These are phyloP conservation scores for Epinephelus malabaricus DNA, from an alignment of 2,797 vertebrate genomes.

Conservation along the genomic window DNA sequence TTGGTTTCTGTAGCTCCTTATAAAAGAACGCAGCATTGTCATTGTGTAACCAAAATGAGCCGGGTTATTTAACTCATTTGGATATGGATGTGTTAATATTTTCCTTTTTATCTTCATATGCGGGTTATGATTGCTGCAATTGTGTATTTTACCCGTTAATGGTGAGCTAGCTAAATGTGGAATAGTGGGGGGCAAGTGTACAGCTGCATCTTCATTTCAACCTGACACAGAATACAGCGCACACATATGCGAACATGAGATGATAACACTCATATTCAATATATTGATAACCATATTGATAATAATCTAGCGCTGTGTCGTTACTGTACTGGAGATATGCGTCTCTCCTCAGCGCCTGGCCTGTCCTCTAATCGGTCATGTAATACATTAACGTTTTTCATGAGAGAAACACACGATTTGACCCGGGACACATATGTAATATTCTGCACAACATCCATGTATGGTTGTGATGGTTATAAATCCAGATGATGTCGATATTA, in stretches of 20 bases:
- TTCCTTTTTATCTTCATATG: neutral
- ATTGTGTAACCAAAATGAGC: neutral
- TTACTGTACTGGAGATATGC: too few species aligned
- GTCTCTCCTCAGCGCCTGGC: neutral
- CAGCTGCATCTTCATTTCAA: neutral
- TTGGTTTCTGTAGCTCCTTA: rapidly evolving
- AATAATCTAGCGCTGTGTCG: too few species aligned
- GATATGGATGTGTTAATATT: neutral
- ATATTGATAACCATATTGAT: neutral
- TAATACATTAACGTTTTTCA: neutral
- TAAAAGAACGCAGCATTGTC: neutral
- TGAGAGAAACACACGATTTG: neutral
- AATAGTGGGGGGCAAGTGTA: neutral
- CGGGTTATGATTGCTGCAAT: neutral
- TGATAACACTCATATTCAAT: neutral
- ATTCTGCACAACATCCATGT: neutral
- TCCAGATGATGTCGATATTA: neutral
- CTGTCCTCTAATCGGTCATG: conserved; percentile 1
- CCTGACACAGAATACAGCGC: neutral
- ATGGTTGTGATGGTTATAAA: neutral
- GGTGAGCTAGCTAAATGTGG: neutral
- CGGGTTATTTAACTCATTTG: neutral
- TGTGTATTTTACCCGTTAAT: neutral
- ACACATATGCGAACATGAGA: neutral
- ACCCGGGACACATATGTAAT: too few species aligned